These are phyloP conservation scores for Naso thynnoides DNA, from an alignment of 2,797 vertebrate genomes.

Conservation along the genomic window DNA sequence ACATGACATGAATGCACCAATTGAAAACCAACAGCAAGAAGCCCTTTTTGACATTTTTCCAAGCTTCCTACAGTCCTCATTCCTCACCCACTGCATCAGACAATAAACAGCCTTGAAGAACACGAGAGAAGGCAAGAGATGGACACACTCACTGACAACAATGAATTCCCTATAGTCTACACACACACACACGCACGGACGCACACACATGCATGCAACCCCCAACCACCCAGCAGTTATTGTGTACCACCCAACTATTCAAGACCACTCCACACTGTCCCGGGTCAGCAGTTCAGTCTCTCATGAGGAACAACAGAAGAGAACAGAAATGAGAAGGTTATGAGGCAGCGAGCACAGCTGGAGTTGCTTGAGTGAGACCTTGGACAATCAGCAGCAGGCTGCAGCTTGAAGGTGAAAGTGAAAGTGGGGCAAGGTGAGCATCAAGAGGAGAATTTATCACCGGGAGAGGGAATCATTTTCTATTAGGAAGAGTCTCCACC, in stretches of 20 bases:
- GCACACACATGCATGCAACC: constrained; percentile 13
- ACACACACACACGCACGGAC: constrained; percentile 17
- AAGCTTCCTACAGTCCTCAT: constrained; percentile 61
- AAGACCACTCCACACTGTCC: constrained; percentile 49
- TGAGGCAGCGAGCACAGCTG: constrained; percentile 44
- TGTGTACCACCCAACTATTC: constrained; percentile 53
- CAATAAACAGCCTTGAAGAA: constrained; percentile 66
- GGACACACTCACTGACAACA: constrained; percentile 49
- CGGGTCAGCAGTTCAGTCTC: constrained; percentile 58
- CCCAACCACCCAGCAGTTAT: constrained; percentile 50
- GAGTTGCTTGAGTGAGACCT: constrained; percentile 55
- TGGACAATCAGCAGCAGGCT: constrained; percentile 41
- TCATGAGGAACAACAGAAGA: constrained; percentile 30
- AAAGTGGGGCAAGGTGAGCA: constrained; percentile 66
- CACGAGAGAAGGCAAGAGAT: constrained; percentile 39
- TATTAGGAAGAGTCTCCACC: constrained; percentile 22
- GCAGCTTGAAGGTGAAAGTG: constrained; percentile 58
- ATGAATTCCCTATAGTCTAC: constrained; percentile 50
- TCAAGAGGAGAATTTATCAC: constrained; percentile 61
- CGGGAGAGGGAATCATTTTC: constrained; percentile 31
- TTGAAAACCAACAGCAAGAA: constrained; percentile 31
- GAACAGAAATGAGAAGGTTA: constrained; percentile 45
- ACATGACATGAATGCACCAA: constrained; percentile 65
- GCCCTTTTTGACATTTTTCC: constrained; percentile 56
- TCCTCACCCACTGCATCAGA: constrained; percentile 67